phyloP scores from a whole-genome alignment of 2,888 invertebrate species.

The Calephelis perditalis region DNA sequence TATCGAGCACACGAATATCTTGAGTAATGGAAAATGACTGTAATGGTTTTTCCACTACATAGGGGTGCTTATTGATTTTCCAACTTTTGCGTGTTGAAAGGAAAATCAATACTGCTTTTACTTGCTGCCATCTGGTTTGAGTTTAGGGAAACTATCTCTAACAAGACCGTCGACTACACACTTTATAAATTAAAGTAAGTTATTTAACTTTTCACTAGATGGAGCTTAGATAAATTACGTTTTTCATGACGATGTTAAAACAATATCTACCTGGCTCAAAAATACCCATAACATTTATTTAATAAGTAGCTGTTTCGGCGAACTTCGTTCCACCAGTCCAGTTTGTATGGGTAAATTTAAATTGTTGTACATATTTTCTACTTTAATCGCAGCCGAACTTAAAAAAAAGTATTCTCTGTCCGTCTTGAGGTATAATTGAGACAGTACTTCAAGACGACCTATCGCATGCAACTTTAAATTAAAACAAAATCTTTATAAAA shows the following conservation, averaged over 20 bases:
- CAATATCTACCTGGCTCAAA: too few species aligned
- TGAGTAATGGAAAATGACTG: conserved; percentile 37
- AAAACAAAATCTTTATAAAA: too few species aligned
- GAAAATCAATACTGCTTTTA: conserved; percentile 60
- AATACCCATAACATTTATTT: too few species aligned
- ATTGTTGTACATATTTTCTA: too few species aligned
- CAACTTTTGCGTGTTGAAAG: conserved; percentile 37
- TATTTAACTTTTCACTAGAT: conserved; percentile 13
- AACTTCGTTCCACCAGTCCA: too few species aligned
- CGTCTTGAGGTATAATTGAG: too few species aligned
- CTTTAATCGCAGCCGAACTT: too few species aligned
- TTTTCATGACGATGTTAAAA: background rate
- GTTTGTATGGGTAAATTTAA: too few species aligned
- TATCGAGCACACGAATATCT: conserved; percentile 33
- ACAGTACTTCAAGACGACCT: too few species aligned
- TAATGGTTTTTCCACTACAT: conserved; percentile 53
- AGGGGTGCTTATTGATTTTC: conserved; percentile 63
- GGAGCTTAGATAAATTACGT: background rate
- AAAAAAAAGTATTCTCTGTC: too few species aligned
- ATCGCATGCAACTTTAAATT: too few species aligned
- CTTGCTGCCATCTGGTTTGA: conserved; percentile 54
- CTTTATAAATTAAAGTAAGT: background rate
- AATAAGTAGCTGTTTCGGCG: too few species aligned
- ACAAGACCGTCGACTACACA: background rate
- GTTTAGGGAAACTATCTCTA: conserved; percentile 15